Evolutionary conservation across 2,113 vertebrate species (phyloP), one percentile per base, ranked within the genome.

Genomic region (Nannospalax galili): DNA sequence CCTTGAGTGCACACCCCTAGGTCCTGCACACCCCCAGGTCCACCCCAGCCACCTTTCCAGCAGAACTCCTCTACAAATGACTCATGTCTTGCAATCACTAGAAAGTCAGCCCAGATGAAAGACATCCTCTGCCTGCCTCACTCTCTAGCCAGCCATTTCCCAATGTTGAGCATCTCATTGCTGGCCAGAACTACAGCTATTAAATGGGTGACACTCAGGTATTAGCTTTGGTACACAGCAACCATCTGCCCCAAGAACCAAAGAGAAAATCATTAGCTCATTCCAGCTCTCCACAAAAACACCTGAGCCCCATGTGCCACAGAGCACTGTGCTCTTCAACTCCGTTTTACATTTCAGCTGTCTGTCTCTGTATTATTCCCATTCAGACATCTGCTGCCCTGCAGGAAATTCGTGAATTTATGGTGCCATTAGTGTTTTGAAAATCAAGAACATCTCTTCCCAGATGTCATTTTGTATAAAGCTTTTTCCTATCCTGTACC

Each of bases 401-500:
- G 72, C 67, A 37, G 78, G 72, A 92, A 90, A 94, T 56, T 84
- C 90, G 87, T 84, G 88, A 79, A 97, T 94, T 95, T 96, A 94
- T 20, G 60, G 78, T 79, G 82, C 74, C 78, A 96, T 88, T 95
- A 86, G 58, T 87, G 92, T 94, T 96, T 96, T 88, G 82, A 93
- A 97, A 97, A 69, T 74, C 88, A 93, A 95, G 78, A 52, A 67
- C 74, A 30, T 95, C 82, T 97, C 79, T 97, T 94, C 70, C 84
- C 97, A 97, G 93, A 97, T 91, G 95, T 95, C 93, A 94, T 80
- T 92, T 92, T 95, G 92, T 86, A 91, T 93, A 97, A 96, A 94
- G 80, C 74, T 87, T 86, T 92, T 95, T 95, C 94, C 90, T 94
- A 67, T 93, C 93, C 88, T 95, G n/a, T 69, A 94, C 93, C 73